Evolutionary conservation across 2,797 vertebrate genomes (phyloP).

Genomic region (Galagoides demidoff): DNA sequence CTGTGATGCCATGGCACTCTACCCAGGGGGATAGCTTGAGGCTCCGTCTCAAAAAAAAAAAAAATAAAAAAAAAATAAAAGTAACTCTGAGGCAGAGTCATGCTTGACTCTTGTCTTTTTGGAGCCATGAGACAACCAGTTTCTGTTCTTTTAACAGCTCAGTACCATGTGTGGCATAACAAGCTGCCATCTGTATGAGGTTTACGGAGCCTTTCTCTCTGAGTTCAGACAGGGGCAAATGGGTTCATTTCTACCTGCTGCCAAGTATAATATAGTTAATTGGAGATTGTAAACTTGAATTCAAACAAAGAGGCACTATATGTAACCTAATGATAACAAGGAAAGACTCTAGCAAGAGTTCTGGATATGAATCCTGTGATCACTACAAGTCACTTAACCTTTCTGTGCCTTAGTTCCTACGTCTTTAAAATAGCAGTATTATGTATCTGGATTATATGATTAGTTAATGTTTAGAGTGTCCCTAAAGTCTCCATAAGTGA

Average conservation of each 20-base stretch:
- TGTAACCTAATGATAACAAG: neutral
- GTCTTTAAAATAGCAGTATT: neutral
- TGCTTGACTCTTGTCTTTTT: neutral
- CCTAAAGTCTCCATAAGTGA: too few species aligned
- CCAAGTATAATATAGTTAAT: neutral
- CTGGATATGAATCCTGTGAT: neutral
- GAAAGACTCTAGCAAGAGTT: neutral
- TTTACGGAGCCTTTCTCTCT: neutral
- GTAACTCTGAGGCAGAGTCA: neutral
- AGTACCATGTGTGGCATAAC: neutral
- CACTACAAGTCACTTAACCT: neutral
- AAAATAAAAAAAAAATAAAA: too few species aligned
- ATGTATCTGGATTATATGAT: neutral
- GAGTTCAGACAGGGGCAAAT: neutral
- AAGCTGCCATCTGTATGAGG: neutral
- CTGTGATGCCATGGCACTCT: too few species aligned
- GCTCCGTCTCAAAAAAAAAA: too few species aligned
- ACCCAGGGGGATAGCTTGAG: too few species aligned
- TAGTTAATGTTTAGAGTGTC: neutral
- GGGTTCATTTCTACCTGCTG: conserved; percentile 14
- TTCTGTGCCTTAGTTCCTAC: neutral
- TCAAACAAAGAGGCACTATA: too few species aligned
- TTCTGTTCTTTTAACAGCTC: neutral
- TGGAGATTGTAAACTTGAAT: too few species aligned
- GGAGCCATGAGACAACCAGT: neutral